These are phyloP conservation scores for Zonotrichia leucophrys DNA, from an alignment of 2,113 vertebrate species.

Conservation along the genomic window DNA sequence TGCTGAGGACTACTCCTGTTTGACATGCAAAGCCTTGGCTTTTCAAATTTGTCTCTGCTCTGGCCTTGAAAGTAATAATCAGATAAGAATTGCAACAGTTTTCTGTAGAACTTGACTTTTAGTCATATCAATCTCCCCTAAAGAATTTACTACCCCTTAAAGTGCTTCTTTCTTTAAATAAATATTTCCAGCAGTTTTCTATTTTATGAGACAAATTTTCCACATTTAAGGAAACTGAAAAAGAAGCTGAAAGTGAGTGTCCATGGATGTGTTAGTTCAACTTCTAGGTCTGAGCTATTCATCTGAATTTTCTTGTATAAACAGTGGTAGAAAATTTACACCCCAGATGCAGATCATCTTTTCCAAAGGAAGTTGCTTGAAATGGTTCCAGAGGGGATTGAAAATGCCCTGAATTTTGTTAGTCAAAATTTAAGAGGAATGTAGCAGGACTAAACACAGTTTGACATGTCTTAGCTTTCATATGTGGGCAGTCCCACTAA, in stretches of 20 bases:
- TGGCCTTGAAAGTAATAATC: slow-evolving; percentile 28
- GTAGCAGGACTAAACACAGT: not conserved
- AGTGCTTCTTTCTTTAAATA: not conserved
- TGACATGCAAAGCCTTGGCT: slow-evolving; percentile 26
- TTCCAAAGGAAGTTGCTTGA: not conserved
- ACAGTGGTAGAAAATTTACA: not conserved
- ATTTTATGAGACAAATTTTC: not conserved
- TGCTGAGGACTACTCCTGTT: slow-evolving; percentile 39
- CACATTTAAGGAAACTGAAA: not conserved
- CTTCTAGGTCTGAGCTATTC: not conserved
- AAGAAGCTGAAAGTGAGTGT: not conserved
- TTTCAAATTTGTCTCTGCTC: slow-evolving; percentile 16
- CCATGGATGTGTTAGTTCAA: not conserved
- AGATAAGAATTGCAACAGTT: not conserved
- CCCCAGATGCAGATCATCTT: not conserved
- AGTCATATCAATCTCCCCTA: not conserved
- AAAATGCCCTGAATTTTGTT: not conserved
- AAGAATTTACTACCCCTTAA: not conserved
- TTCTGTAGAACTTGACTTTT: not conserved
- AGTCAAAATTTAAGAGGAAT: not conserved
- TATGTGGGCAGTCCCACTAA: not conserved
- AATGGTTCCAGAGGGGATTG: not conserved
- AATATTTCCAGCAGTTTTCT: not conserved
- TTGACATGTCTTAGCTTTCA: not conserved
- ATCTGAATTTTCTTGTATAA: not conserved